Evolutionary conservation across 2,888 invertebrate genomes (phyloP), one percentile per base, ranked within the genome.

Genomic region (Eristalis intricaria): DNA sequence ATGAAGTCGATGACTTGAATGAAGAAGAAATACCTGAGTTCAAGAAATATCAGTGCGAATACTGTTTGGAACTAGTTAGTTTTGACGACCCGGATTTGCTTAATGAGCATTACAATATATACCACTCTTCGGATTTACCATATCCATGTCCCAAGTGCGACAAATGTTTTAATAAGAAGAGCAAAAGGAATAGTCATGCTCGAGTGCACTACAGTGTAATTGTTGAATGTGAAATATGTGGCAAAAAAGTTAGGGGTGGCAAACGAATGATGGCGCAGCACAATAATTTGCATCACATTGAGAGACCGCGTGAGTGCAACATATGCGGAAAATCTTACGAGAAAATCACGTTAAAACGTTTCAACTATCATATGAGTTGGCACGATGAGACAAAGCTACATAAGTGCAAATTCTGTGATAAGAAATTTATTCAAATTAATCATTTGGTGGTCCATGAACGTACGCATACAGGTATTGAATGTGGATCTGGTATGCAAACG

Each of bases 321-420:
- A 78, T 66, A 1, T 86, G 86, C 13, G 86, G 82, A 1, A 86
- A 83, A 29, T 66, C 75, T 7, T 82, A 75, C 29, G 50, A 70
- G 0, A 82, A 78, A n/a, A 65, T 70, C 0, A 82, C 74, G 1
- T 35, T 86, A 7, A 86, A 86, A 63, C 58, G 74, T 29, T 86
- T 86, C 22, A 50, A 86, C 38, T 86, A 78, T 29, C 82, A 82
- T 7, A 60, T 70, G 77, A 82, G 82, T 22, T 86, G 85, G 85
- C 85, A 86, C 32, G 82, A 86, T 35, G 85, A 86, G 7, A 65
- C 64, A 11, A 73, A 86, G 26, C 11, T 82, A 32, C 85, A 81
- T 32, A 86, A 86, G 32, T 86, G 85, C 65, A 86, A 86, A 32
- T 86, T 78, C 40, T 86, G 85, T 8, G 74, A 86, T 5, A 86